phyloP scores from a whole-genome alignment of 2,888 invertebrate genomes.

The Helicoverpa assulta region DNA sequence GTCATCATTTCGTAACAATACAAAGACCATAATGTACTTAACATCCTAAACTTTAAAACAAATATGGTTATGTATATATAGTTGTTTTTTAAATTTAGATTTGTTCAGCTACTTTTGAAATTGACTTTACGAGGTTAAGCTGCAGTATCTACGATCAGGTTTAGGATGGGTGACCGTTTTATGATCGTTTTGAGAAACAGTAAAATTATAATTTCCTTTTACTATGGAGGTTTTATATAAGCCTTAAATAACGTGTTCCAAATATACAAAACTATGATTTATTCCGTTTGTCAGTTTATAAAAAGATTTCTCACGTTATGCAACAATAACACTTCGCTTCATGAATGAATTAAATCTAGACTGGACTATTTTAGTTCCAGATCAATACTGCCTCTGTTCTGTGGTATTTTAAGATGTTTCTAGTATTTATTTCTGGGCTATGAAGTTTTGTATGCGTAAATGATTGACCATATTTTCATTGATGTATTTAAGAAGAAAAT shows the following conservation, averaged over 20 bases:
- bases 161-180: neutral
- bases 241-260: neutral
- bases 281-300: neutral
- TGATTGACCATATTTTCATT: too few relatives aligned
- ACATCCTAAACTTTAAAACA: too few relatives aligned
- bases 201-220: too few relatives aligned
- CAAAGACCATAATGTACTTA: too few relatives aligned
- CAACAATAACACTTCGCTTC: neutral
- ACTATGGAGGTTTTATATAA: too few relatives aligned
- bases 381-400: conserved; percentile 24
- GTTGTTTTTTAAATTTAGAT: too few relatives aligned
- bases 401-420: neutral
- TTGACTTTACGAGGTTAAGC: neutral
- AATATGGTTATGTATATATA: too few relatives aligned
- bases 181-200: neutral
- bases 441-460: too few relatives aligned
- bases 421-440: neutral
- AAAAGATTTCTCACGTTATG: neutral
- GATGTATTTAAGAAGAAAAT: too few relatives aligned
- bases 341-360: conserved; percentile 19
- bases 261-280: neutral
- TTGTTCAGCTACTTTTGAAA: too few relatives aligned
- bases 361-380: conserved; percentile 5
- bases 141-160: neutral
- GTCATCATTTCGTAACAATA: too few relatives aligned